phyloP scores from a whole-genome alignment of 2,113 vertebrate genomes.

The Osmerus mordax region DNA sequence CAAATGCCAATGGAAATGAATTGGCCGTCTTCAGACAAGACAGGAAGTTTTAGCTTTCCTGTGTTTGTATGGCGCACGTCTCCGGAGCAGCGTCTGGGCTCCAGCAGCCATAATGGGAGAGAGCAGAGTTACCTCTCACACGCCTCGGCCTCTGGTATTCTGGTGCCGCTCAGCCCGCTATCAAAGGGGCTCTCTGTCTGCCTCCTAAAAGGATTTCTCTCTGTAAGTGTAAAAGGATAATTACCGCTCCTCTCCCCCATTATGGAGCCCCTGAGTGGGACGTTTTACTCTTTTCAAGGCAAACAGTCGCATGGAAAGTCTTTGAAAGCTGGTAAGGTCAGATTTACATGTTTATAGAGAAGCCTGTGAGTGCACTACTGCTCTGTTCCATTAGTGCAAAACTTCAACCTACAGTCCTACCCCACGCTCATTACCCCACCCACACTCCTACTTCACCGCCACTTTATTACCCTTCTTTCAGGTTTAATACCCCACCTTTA shows the following conservation, averaged over 20 bases:
- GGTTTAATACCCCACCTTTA: too few relatives aligned
- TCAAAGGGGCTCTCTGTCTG: slow-evolving; percentile 51
- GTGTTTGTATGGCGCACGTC: slow-evolving; percentile 41
- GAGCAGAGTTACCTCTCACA: slow-evolving; percentile 53
- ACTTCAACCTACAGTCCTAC: neutral
- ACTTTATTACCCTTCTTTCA: too few relatives aligned
- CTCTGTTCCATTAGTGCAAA: neutral
- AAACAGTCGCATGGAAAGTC: slow-evolving; percentile 35
- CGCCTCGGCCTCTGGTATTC: slow-evolving; percentile 47
- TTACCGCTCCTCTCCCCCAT: slow-evolving; percentile 40
- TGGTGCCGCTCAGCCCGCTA: slow-evolving; percentile 26
- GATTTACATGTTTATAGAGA: slow-evolving; percentile 40
- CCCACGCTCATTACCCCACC: neutral
- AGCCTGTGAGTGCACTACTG: neutral
- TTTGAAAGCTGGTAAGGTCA: slow-evolving; percentile 55
- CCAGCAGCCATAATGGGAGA: slow-evolving; percentile 49
- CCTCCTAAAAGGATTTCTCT: slow-evolving; percentile 51
- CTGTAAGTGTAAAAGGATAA: slow-evolving; percentile 58
- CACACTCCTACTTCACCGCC: neutral
- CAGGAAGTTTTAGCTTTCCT: slow-evolving; percentile 61
- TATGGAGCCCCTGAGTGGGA: slow-evolving; percentile 12
- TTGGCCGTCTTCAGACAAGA: slow-evolving; percentile 51
- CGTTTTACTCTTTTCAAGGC: slow-evolving; percentile 44
- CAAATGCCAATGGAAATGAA: slow-evolving; percentile 55
- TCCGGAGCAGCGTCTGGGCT: slow-evolving; percentile 46